Base-by-base conservation (phyloP, 2,113 vertebrate species). In the Amblyopsis rosae region DNA sequence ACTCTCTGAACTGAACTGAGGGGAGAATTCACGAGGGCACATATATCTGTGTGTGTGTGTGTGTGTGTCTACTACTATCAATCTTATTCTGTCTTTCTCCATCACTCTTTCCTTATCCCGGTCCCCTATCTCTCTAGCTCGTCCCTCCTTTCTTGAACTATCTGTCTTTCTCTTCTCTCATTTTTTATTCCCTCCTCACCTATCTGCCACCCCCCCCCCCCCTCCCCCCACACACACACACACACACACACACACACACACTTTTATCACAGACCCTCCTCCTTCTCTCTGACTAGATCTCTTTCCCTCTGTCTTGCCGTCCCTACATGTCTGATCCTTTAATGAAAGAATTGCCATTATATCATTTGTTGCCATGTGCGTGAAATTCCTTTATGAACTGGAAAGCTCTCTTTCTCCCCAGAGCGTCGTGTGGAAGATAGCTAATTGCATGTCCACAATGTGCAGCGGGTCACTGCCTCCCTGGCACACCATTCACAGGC, bases 401-500 rank as follows among this genome's bases (percentile, higher is more conserved):
- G 56, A 77, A 72, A 73, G 74, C 69, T 81, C 71, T 88, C 83
- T 72, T 75, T 74, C 72, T 77, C 77, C 82, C 80, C 13, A 60
- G 76, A 73, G 82, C 74, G 69, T 75, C 87, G 87, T 85, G 88
- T 87, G 87, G 92, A 90, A 86, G 85, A 87, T 87, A 84, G 86
- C 82, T 90, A 88, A 91, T 86, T 91, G 88, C 85, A 89, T 86
- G 90, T 89, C 87, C 82, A 72, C 86, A 76, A 85, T 88, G 90
- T 85, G 83, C 84, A 73, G 19, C 81, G 79, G 82, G 81, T 76
- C 79, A 77, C 79, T 77, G 76, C 76, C 82, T 82, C 86, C 82
- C 87, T 65, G 74, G 91, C 70, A 82, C 88, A 84, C 87, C 85
- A 86, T 92, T 94, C 93, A 93, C 81, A 90, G 87, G 86, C 91